A percentile compares a stretch with the other conserved stretches of the same genome.
Conservation (phyloP, 2,797 vertebrate species). For the Limnodromus scolopaceus region DNA sequence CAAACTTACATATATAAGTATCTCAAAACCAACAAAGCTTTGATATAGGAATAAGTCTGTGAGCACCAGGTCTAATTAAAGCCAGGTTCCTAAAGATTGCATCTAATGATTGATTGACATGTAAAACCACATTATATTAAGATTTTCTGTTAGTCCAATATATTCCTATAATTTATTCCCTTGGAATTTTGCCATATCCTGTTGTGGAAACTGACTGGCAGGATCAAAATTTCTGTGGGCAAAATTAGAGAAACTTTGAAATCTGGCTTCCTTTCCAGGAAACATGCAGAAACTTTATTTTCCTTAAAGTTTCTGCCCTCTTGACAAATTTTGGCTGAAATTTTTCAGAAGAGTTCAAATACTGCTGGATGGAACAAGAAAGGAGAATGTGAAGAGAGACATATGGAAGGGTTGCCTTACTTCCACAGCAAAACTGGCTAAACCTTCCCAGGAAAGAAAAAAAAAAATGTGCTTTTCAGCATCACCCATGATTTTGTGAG, state of each 20-base stretch:
- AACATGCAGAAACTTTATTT: background rate
- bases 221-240: background rate
- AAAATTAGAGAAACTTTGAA: background rate
- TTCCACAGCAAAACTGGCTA: background rate
- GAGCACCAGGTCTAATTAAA: background rate
- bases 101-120: background rate
- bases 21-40: background rate
- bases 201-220: background rate
- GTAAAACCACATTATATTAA: background rate
- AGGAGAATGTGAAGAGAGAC: background rate
- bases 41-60: background rate
- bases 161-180: background rate
- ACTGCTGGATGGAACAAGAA: background rate
- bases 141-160: background rate
- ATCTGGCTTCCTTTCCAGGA: background rate
- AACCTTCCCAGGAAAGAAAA: background rate
- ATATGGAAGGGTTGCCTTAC: background rate
- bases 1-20: accelerated
- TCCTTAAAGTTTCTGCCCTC: background rate
- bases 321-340: background rate
- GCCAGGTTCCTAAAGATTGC: background rate
- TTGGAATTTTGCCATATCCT: background rate
- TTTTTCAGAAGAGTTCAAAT: background rate
- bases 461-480: background rate
- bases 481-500: background rate